Evolutionary conservation across 2,888 invertebrate genomes (phyloP), one percentile per base, ranked within the genome.

Genomic region (Deilephila elpenor): DNA sequence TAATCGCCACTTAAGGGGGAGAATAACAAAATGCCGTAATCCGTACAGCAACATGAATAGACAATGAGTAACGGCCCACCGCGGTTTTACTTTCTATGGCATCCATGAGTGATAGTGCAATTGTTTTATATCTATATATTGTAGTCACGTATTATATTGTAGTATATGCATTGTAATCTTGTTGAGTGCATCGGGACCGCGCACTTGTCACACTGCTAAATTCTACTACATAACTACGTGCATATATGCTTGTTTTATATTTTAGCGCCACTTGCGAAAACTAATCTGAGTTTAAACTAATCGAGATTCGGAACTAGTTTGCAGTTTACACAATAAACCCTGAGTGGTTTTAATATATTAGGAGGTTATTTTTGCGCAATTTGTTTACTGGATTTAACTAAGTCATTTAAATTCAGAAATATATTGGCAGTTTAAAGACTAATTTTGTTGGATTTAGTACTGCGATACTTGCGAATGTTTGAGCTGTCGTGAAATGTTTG

Each of bases 71-170:
- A 64, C 64, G 64, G 64, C 11, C 64, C n/a, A 64, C 64, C 64
- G 64, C 44, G 44, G 64, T 64, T 64, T 64, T 64, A 64, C 64
- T 64, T 64, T 64, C 64, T 64, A 44, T 37, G 64, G 64, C 64
- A 64, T 64, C 20, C 44, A 64, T 44, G 20, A 44, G 64, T 20
- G 64, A 64, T 64, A 64, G 64, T 64, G 20, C 20, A 5, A 20
- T 64, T 44, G 64, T 37, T 20, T 62, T 62, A 62, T 64, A 44
- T 20, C 3, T 20, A 64, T 7, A 37, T 44, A 56, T n/a, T 1
- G 17, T n/a, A 56, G 56, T 56, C 56, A 56, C 8, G 29, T 60
- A 14, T 44, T 14, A 44, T 14, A 32, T 3, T 32, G 3, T 32
- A 44, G 44, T 14, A 2, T 44, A 44, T 44, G 11, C 14, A 5